Evolutionary conservation across 2,113 vertebrate genomes (phyloP).

Genomic region (Leptosomus discolor): DNA sequence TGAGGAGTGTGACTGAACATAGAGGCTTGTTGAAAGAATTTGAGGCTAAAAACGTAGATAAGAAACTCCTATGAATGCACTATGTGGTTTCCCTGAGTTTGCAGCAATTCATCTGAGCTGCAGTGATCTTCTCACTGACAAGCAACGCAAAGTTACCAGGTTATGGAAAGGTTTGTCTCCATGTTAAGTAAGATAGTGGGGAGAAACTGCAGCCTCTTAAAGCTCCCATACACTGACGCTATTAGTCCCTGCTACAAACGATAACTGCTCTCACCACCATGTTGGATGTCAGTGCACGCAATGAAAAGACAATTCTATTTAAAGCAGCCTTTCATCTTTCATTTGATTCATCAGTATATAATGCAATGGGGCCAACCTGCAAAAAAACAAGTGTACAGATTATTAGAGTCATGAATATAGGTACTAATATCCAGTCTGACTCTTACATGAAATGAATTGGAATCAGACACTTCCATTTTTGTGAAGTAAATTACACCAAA

Average conservation of each 20-base stretch:
- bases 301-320: neutral
- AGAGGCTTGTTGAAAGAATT: neutral
- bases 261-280: neutral
- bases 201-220: neutral
- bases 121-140: neutral
- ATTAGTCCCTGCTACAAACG: neutral
- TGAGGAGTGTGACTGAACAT: neutral
- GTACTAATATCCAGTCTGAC: neutral
- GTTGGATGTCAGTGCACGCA: neutral
- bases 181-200: neutral
- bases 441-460: neutral
- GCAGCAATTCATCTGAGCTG: neutral
- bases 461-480: neutral
- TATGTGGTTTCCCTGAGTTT: neutral
- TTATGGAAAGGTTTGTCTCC: neutral
- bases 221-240: neutral
- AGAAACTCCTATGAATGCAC: neutral
- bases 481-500: neutral
- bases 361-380: neutral
- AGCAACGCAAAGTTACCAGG: neutral
- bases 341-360: neutral
- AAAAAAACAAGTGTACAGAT: neutral
- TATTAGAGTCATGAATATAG: neutral
- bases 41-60: neutral
- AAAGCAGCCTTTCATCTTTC: neutral